Evolutionary conservation across 2,113 vertebrate genomes (phyloP).

Genomic region (Mionectes macconnelli): DNA sequence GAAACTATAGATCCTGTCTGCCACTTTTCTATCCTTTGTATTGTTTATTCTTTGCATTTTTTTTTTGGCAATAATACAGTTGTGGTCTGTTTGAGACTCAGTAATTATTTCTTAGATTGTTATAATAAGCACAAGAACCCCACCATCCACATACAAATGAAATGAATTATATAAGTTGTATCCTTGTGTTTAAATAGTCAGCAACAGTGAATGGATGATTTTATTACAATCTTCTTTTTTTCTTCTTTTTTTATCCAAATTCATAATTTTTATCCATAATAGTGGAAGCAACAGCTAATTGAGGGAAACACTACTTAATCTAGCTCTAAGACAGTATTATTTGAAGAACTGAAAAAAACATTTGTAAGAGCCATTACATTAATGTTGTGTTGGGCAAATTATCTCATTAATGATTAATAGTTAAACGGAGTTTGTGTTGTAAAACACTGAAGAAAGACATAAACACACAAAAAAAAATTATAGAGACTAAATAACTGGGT

Average conservation of each 20-base stretch:
- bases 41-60: background rate
- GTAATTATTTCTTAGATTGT: background rate
- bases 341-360: background rate
- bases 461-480: background rate
- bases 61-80: background rate
- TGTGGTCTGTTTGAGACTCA: background rate
- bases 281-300: background rate
- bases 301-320: background rate
- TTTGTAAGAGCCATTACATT: background rate
- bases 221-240: background rate
- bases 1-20: background rate
- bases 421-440: background rate
- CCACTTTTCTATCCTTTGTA: background rate
- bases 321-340: background rate
- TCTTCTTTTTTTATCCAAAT: background rate
- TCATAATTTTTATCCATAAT: background rate
- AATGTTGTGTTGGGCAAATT: background rate
- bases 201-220: background rate
- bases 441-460: background rate
- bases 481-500: background rate
- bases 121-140: background rate
- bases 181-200: background rate
- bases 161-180: background rate
- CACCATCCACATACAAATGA: background rate
- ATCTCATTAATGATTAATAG: background rate